Percentiles rank a stretch among this genome's conserved stretches.
Conservation (phyloP, 2,888 invertebrate species). For the Cataglyphis livida region DNA sequence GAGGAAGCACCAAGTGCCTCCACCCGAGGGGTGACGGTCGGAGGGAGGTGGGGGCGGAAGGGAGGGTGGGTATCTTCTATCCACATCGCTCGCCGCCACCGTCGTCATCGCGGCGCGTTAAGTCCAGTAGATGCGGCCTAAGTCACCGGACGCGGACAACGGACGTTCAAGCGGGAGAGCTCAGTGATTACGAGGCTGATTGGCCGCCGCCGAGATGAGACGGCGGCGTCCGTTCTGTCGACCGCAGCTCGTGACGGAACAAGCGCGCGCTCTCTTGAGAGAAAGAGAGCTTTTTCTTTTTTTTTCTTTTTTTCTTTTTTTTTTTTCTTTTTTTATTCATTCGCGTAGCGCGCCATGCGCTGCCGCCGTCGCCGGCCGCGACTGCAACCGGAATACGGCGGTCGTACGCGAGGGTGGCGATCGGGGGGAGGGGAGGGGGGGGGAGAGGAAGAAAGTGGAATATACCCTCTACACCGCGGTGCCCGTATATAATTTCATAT, state of each 20-base stretch:
- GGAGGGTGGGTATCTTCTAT: slow-evolving; percentile 28
- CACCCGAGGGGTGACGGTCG: neutral
- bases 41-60: slow-evolving; percentile 21
- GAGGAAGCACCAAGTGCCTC: neutral
- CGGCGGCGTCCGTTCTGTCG: slow-evolving; percentile 84
- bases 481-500: slow-evolving; percentile 76
- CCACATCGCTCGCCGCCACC: slow-evolving; percentile 44
- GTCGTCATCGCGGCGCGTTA: slow-evolving; percentile 69
- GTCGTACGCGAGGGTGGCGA: slow-evolving; percentile 49
- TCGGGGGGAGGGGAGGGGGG: slow-evolving; percentile 49
- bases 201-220: slow-evolving; percentile 85
- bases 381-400: slow-evolving; percentile 73
- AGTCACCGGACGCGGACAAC: slow-evolving; percentile 74
- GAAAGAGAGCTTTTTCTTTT: slow-evolving; percentile 69
- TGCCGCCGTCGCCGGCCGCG: slow-evolving; percentile 56
- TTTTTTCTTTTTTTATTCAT: slow-evolving; percentile 64
- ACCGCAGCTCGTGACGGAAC: slow-evolving; percentile 84
- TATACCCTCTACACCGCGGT: slow-evolving; percentile 67
- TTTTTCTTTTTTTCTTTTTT: neutral
- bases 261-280: slow-evolving; percentile 70
- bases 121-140: slow-evolving; percentile 70
- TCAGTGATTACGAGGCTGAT: slow-evolving; percentile 86
- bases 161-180: slow-evolving; percentile 79
- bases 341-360: slow-evolving; percentile 71
- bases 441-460: slow-evolving; percentile 56